Evolutionary conservation across 2,888 invertebrate genomes (phyloP).

Genomic region (Thelaira solivaga): DNA sequence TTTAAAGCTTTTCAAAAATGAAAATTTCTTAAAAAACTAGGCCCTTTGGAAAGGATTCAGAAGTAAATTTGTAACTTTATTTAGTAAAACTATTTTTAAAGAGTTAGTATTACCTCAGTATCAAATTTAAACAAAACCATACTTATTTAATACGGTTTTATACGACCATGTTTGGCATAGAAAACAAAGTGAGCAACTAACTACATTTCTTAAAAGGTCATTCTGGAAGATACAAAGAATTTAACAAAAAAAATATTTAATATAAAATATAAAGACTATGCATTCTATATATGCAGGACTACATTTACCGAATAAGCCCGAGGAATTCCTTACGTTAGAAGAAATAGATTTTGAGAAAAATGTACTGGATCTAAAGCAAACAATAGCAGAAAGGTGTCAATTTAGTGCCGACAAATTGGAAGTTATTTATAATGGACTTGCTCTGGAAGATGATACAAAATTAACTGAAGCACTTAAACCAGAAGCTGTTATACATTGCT

Average conservation of each 20-base stretch:
- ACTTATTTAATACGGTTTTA: too few species aligned
- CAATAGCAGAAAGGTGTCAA: conserved; percentile 78
- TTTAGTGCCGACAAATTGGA: conserved; percentile 79
- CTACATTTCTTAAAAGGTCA: too few species aligned
- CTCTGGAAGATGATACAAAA: conserved; percentile 80
- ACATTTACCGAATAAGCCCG: conserved; percentile 78
- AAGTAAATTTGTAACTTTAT: too few species aligned
- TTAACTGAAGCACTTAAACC: conserved; percentile 80
- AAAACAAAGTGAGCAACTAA: too few species aligned
- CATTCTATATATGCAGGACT: conserved; percentile 77
- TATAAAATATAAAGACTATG: not conserved
- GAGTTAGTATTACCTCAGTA: too few species aligned
- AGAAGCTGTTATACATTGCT: conserved; percentile 80
- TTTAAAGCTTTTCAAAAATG: too few species aligned
- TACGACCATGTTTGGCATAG: too few species aligned
- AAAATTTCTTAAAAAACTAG: too few species aligned
- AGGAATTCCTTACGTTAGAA: conserved; percentile 79
- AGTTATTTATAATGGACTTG: conserved; percentile 82
- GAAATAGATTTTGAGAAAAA: conserved; percentile 80
- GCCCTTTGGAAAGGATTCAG: too few species aligned
- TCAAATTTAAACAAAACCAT: too few species aligned
- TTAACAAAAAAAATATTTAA: too few species aligned
- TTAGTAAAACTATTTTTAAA: too few species aligned
- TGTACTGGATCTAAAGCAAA: conserved; percentile 79
- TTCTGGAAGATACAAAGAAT: conserved; percentile 9